Conservation (phyloP, 2,797 vertebrate species). For the Phylloscopus collybita region DNA sequence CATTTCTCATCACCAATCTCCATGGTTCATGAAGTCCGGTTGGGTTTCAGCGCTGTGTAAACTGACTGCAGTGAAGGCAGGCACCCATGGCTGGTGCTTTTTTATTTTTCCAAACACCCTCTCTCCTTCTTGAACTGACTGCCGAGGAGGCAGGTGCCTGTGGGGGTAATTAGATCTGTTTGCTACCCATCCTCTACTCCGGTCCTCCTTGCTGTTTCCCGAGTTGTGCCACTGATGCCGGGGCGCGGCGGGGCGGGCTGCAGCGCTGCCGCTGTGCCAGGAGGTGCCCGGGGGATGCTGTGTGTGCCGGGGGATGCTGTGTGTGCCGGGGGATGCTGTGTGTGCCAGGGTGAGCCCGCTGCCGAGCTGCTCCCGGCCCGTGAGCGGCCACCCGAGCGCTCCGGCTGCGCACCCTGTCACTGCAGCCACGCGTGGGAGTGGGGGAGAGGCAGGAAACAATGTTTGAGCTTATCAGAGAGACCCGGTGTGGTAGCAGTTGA, state of each 20-base stretch:
- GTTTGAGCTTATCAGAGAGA: neutral
- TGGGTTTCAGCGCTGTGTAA: neutral
- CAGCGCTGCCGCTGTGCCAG: neutral
- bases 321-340: too few species aligned
- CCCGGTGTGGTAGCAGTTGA: neutral
- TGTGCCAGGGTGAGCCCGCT: neutral
- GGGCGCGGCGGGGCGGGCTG: neutral
- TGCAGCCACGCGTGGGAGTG: neutral
- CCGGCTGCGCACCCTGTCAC: accelerated
- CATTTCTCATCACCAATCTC: neutral
- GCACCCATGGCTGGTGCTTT: neutral
- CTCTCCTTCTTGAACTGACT: neutral
- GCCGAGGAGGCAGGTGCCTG: accelerated
- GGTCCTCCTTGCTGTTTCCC: neutral
- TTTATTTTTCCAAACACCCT: neutral
- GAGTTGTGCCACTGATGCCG: accelerated
- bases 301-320: too few species aligned
- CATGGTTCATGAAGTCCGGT: neutral
- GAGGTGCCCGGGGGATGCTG: neutral
- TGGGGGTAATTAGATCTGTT: accelerated
- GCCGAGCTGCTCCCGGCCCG: accelerated
- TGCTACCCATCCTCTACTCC: accelerated
- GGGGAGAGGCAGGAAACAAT: neutral
- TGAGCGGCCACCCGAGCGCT: neutral
- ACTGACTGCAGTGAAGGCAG: neutral